Percentiles rank a stretch among this genome's conserved stretches.
phyloP scores from a whole-genome alignment of 1,140 invertebrate genomes.

The Diabrotica virgifera region DNA sequence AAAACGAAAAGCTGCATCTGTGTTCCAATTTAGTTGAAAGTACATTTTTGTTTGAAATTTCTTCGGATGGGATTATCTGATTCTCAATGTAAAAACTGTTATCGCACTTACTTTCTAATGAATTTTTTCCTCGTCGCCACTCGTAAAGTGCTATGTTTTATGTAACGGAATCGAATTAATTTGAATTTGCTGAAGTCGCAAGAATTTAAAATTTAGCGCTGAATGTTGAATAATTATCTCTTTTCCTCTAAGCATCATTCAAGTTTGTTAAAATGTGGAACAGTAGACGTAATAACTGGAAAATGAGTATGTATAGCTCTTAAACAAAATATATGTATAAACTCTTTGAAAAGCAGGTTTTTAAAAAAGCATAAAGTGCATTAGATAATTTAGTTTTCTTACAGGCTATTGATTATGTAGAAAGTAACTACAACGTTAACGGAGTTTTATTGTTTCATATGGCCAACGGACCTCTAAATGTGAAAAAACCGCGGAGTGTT shows the following conservation, averaged over 20 bases:
- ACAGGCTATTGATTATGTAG: no score
- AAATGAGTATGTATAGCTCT: neutral
- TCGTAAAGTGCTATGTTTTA: neutral
- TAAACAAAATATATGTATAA: neutral
- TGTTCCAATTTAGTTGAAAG: no score
- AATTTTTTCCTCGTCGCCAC: neutral
- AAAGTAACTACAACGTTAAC: no score
- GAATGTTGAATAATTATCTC: slow-evolving; percentile 2
- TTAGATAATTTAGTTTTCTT: no score
- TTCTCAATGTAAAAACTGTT: neutral
- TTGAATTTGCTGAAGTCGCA: neutral
- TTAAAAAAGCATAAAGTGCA: no score
- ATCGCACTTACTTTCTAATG: neutral
- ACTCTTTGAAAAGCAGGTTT: no score
- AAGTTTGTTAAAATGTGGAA: neutral
- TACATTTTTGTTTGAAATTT: no score
- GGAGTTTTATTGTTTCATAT: no score
- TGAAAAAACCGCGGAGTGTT: no score
- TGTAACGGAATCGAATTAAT: neutral
- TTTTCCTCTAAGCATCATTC: neutral
- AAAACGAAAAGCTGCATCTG: no score
- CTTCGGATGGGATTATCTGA: no score
- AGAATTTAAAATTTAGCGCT: neutral
- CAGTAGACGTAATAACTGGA: neutral
- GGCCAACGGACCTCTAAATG: no score